Evolutionary conservation across 2,888 invertebrate genomes (phyloP).

Genomic region (Asteroscopus sphinx): DNA sequence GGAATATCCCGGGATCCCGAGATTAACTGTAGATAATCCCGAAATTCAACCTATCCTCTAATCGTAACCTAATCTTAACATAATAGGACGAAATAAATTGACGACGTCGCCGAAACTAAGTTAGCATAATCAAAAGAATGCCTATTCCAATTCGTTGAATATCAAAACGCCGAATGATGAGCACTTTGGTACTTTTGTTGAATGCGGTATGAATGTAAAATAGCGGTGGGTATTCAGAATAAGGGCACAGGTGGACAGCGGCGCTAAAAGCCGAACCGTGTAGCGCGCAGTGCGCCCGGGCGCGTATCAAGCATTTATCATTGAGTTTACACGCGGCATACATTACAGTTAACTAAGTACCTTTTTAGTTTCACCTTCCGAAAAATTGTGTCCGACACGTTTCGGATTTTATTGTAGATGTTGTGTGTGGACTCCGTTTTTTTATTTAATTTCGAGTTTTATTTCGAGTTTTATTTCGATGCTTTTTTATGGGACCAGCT

Average conservation of each 20-base stretch:
- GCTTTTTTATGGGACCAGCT: background rate
- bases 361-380: slow-evolving; percentile 58
- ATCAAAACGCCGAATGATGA: slow-evolving; percentile 44
- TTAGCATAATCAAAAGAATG: slow-evolving; percentile 50
- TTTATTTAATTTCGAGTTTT: too few relatives aligned
- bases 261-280: slow-evolving; percentile 73
- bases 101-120: slow-evolving; percentile 29
- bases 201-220: slow-evolving; percentile 52
- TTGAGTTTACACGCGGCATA: slow-evolving; percentile 68
- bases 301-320: slow-evolving; percentile 73
- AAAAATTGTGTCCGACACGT: slow-evolving; percentile 39
- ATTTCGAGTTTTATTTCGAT: background rate
- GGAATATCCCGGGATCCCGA: too few relatives aligned
- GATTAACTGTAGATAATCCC: too few relatives aligned
- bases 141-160: slow-evolving; percentile 50
- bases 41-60: too few relatives aligned
- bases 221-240: slow-evolving; percentile 48
- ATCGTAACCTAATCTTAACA: slow-evolving; percentile 35
- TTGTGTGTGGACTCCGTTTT: slow-evolving; percentile 8
- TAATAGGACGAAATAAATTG: slow-evolving; percentile 42
- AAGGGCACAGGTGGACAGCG: slow-evolving; percentile 69
- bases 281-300: slow-evolving; percentile 51
- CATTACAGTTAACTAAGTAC: slow-evolving; percentile 68
- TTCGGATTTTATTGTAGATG: slow-evolving; percentile 33
- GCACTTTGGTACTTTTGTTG: slow-evolving; percentile 42